Percentiles rank a stretch among this genome's conserved stretches.
Evolutionary conservation across 2,113 vertebrate species (phyloP).

Genomic region (Polyodon spathula): DNA sequence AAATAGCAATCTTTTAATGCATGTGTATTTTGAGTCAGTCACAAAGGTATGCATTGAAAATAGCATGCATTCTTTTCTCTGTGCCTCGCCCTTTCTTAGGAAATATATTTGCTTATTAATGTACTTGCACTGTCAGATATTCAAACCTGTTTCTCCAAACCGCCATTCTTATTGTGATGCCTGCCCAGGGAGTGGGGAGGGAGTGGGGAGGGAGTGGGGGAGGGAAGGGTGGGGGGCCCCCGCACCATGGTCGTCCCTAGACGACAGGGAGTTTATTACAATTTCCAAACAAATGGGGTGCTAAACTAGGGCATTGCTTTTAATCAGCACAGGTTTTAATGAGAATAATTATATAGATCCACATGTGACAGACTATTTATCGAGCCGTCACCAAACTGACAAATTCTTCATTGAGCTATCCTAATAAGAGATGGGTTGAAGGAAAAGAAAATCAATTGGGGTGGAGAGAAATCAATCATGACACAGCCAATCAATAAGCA

Average conservation of each 20-base stretch:
- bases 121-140: no score
- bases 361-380: slow-evolving; percentile 49
- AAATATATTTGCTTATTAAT: no score
- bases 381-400: slow-evolving; percentile 25
- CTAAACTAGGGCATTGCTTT: slow-evolving; percentile 27
- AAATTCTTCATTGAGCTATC: slow-evolving; percentile 3
- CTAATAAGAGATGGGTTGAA: background rate
- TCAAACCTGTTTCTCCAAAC: no score
- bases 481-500: slow-evolving; percentile 43
- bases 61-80: background rate
- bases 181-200: no score
- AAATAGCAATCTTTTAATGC: no score
- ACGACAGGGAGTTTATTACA: no score
- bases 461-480: slow-evolving; percentile 44
- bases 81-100: background rate
- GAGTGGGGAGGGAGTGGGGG: no score
- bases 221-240: no score
- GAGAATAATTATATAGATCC: slow-evolving; percentile 48
- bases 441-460: background rate
- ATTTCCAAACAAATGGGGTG: no score
- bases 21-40: background rate
- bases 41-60: background rate
- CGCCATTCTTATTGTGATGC: no score
- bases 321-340: slow-evolving; percentile 42
- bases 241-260: no score